Base-by-base conservation (phyloP, 1,140 invertebrate genomes). In the Berghia stephanieae region DNA sequence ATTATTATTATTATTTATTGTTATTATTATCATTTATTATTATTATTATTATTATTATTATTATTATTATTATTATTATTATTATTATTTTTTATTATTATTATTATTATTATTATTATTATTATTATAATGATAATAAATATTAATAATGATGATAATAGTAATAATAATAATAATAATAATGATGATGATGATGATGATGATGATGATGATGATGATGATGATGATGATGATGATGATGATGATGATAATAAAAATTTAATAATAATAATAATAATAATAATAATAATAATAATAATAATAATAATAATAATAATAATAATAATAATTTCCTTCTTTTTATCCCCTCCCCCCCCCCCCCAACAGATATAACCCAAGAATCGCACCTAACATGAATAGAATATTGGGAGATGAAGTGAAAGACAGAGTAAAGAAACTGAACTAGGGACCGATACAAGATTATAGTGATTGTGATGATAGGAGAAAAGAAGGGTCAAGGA, bases 391-490 rank as follows among this genome's bases (percentile, higher is more conserved):
- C 21, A 42, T 75, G 3, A 79, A 80, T 24, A 44, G 70, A 21
- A 49, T 76, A 1, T 75, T 88, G 72, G 75, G 75, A 36, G 80
- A 84, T 18, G 81, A 79, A 66, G 79, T 84, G 18, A 79, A 82
- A 57, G 49, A 79, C 55, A 76, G 66, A 60, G 77, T 84, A 36
- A 84, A 86, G 52, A 79, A 82, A 24, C 67, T 85, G 69, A 77
- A 77, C 21, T 82, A n/a, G 83, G 27, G 75, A 77, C 46, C 78
- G 85, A 24, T 85, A 86, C 67, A 86, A 85, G 44, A 60, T 83
- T 31, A 80, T 85, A 13, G 78, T 79, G 57, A 82, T 75, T 68
- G 82, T 86, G 10, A 34, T 82, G 4, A 75, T 86, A 4, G 80
- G 82, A 2, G 80, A 86, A 70, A 83, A 78, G n/a, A 78, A 78